Evolutionary conservation across 2,113 vertebrate genomes (phyloP).

Genomic region (Origma solitaria): DNA sequence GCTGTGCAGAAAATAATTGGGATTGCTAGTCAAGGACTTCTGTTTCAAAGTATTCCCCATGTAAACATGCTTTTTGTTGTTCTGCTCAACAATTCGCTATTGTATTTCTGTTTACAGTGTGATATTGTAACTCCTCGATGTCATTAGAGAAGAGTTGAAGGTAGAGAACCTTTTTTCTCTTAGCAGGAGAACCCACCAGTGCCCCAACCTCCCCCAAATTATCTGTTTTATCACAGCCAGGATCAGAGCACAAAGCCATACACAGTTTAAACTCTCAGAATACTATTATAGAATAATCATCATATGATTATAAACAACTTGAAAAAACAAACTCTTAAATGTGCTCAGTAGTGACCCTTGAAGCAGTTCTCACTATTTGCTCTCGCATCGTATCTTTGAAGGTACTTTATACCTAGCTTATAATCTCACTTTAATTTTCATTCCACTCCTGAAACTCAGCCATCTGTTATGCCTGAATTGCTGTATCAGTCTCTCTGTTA

Average conservation of each 20-base stretch:
- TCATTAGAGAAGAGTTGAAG: background rate
- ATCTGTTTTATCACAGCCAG: background rate
- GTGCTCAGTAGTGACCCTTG: background rate
- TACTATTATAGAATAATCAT: background rate
- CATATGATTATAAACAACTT: background rate
- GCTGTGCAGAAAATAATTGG: slow-evolving; percentile 58
- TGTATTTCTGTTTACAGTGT: background rate
- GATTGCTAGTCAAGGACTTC: slow-evolving; percentile 19
- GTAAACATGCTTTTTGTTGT: background rate
- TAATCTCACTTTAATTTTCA: slow-evolving; percentile 10
- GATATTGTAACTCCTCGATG: background rate
- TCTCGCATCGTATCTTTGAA: background rate
- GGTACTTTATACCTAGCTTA: background rate
- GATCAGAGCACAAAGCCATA: background rate
- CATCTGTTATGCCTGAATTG: slow-evolving; percentile 8
- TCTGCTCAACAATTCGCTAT: background rate
- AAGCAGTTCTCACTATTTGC: background rate
- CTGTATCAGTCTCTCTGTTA: background rate
- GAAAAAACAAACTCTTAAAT: background rate
- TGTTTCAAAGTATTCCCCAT: background rate
- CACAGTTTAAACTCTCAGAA: background rate
- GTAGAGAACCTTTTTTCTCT: background rate
- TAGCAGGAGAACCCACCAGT: background rate
- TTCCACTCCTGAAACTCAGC: slow-evolving; percentile 17
- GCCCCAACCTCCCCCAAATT: background rate